These are phyloP conservation scores for Myrmecophaga tridactyla DNA, from an alignment of 2,113 vertebrate genomes.

Conservation along the genomic window DNA sequence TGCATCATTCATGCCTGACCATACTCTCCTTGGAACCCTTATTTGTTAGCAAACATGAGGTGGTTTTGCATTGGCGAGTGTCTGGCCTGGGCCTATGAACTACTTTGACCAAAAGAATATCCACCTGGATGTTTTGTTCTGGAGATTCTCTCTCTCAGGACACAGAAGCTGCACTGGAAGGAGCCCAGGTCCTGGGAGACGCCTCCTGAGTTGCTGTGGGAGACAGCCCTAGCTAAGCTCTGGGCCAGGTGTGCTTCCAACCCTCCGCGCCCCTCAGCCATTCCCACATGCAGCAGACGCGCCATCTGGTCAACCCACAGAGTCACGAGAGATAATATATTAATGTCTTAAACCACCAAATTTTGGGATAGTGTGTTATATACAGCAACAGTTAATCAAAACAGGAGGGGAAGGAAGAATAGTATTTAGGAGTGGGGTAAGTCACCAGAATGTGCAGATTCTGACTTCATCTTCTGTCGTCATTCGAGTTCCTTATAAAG, in stretches of 20 bases:
- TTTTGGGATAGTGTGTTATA: neutral
- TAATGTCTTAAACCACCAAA: neutral
- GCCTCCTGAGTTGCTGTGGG: accelerated
- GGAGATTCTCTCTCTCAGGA: neutral
- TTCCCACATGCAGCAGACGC: neutral
- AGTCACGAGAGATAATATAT: neutral
- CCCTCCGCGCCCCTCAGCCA: neutral
- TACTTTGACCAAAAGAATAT: neutral
- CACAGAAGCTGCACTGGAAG: neutral
- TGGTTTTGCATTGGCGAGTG: neutral
- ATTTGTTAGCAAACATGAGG: neutral
- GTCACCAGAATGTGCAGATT: neutral
- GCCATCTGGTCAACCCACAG: neutral
- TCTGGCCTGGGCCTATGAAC: neutral
- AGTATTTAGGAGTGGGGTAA: neutral
- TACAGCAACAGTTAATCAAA: neutral
- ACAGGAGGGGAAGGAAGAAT: neutral
- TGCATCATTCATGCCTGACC: neutral
- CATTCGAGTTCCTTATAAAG: neutral
- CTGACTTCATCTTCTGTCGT: neutral
- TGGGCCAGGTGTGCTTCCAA: neutral
- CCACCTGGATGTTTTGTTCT: neutral
- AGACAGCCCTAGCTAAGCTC: neutral
- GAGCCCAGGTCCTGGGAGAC: neutral
- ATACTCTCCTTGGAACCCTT: neutral